Base-by-base conservation (phyloP, 2,888 invertebrate species). In the Macrophya alboannulata region DNA sequence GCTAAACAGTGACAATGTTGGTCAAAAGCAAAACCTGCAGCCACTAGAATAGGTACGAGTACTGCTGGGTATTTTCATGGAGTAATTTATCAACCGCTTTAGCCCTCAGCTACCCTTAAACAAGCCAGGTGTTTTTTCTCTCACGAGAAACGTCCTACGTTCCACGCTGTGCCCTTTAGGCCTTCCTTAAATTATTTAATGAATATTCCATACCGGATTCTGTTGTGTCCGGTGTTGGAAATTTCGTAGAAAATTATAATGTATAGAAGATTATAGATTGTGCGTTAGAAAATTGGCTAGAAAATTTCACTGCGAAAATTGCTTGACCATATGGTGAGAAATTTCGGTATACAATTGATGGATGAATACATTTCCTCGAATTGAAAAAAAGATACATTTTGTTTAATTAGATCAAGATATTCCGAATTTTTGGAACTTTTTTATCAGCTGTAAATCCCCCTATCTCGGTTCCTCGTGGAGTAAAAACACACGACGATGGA, bases 101-200 rank as follows among this genome's bases (percentile, higher is more conserved):
- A 83, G 31, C 48, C 51, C 45, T 31, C 68, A 25, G 37, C 37
- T 68, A 45, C 31, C 37, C 81, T 45, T 4, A 62, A 77, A 85
- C 68, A 21, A 45, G n/a, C 59, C 84, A 85, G 85, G 84, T 84
- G 85, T 62, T 45, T 62, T 79, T 21, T 10, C 85, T 86, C 86
- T 55, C 86, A 87, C 86, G 86, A 79, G 76, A 51, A 81, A 51
- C 43, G 12, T 45, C 21, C 43, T 21, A 55, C 45, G 1, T 43
- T 37, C 17, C 15, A 55, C 31, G 15, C 43, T 77, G 79, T 85
- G 84, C 76, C 86, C 86, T 85, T 86, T 84, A 71, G 86, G 83
- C 86, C 84, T 86, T 87, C 82, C 86, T 86, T 85, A 87, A 87
- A 83, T 85, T 62, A 84, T 81, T 9, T 85, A 84, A 87, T 86